Evolutionary conservation across 30 jellyfish, hydroid and myxozoan genomes (phyloP).

Genomic region (Aurelia sp.): DNA sequence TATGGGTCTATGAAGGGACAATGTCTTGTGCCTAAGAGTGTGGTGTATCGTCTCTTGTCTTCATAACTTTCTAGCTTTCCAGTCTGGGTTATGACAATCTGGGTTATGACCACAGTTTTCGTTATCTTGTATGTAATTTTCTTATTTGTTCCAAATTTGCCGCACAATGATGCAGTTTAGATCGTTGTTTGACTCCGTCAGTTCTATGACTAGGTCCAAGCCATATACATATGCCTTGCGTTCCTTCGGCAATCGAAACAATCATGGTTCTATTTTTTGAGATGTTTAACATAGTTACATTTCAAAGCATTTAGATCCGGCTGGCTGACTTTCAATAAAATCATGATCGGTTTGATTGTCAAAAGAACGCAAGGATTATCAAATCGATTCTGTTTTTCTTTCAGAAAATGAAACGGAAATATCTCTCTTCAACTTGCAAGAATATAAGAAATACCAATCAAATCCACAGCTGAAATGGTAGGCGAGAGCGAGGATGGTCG

Average conservation of each 20-base stretch:
- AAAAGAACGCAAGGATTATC: too few species aligned
- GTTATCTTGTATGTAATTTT: too few species aligned
- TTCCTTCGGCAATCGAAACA: not conserved
- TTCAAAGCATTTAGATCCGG: not conserved
- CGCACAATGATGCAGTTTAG: not conserved
- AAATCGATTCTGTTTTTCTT: not conserved
- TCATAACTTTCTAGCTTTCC: not conserved
- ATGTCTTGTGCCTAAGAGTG: too few species aligned
- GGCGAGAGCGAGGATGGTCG: not conserved
- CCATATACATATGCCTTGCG: not conserved
- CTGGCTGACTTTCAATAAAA: not conserved
- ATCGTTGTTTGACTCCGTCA: not conserved
- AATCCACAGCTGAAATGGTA: slow-evolving; percentile 77
- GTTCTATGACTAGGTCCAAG: too few species aligned
- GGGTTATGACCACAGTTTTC: too few species aligned
- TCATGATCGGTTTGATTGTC: too few species aligned
- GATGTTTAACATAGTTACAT: too few species aligned
- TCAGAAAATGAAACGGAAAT: slow-evolving; percentile 78
- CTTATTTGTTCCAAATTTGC: too few species aligned
- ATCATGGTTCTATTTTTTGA: too few species aligned
- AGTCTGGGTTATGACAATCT: too few species aligned
- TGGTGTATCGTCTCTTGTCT: too few species aligned
- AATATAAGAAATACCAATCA: slow-evolving; percentile 48
- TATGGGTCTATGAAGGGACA: not conserved
- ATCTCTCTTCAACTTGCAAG: slow-evolving; percentile 70